Evolutionary conservation across 2,888 invertebrate species (phyloP).

Genomic region (Aphelenchoides bicaudatus): DNA sequence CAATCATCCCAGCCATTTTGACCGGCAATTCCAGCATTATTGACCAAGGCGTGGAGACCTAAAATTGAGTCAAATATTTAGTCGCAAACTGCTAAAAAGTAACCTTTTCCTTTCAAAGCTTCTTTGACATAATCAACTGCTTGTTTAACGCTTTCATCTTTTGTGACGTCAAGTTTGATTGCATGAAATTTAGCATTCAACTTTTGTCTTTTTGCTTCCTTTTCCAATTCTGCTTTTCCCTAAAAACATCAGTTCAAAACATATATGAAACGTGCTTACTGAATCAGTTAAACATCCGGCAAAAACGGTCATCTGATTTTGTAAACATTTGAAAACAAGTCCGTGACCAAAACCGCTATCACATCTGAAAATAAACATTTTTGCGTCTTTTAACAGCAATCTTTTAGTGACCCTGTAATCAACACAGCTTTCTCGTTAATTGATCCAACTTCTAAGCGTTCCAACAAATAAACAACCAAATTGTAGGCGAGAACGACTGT

Average conservation of each 20-base stretch:
- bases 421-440: constrained; percentile 7
- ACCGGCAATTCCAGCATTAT: constrained; percentile 54
- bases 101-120: constrained; percentile 6
- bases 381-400: background rate
- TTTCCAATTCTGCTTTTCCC: constrained; percentile 6
- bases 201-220: background rate
- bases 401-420: background rate
- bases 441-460: background rate
- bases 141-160: constrained; percentile 41
- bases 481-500: background rate
- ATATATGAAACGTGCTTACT: constrained; percentile 11
- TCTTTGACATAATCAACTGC: constrained; percentile 32
- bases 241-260: background rate
- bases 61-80: constrained; percentile 18
- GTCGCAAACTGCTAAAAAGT: background rate
- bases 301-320: constrained; percentile 29
- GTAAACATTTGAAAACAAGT: constrained; percentile 24
- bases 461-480: background rate
- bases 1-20: constrained; percentile 55
- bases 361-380: constrained; percentile 26
- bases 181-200: constrained; percentile 30
- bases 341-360: constrained; percentile 26
- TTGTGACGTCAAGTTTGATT: constrained; percentile 45
- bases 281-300: constrained; percentile 29
- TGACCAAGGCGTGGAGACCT: constrained; percentile 53